Evolutionary conservation across 2,797 vertebrate species (phyloP).

Genomic region (Lycodopsis pacificus): DNA sequence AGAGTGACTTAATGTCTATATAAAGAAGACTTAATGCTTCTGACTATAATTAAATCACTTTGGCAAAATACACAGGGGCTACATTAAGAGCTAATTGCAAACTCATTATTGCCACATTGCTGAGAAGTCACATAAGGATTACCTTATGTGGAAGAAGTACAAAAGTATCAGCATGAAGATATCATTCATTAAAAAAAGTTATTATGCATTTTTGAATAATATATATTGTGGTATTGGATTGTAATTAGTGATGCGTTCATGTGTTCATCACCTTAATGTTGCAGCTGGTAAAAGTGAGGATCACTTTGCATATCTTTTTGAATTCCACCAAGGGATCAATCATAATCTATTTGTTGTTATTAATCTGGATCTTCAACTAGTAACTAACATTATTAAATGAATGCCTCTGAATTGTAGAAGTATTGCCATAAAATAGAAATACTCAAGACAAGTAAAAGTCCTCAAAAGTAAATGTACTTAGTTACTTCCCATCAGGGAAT

Average conservation of each 20-base stretch:
- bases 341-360: background rate
- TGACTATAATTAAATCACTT: constrained; percentile 34
- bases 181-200: background rate
- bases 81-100: constrained; percentile 33
- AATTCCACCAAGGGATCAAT: background rate
- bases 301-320: background rate
- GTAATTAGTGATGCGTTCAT: background rate
- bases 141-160: background rate
- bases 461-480: background rate
- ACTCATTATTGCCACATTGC: constrained; percentile 44
- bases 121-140: constrained; percentile 26
- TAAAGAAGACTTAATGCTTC: constrained; percentile 42
- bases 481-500: background rate
- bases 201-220: background rate
- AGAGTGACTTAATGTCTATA: constrained; percentile 42
- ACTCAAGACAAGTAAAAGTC: background rate
- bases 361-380: background rate
- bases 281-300: background rate
- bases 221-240: no score
- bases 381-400: background rate
- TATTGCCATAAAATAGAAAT: background rate
- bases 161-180: background rate
- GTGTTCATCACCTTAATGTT: background rate
- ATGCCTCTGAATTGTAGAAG: background rate
- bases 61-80: constrained; percentile 27